Conservation (phyloP, 2,797 vertebrate species). For the Labroides dimidiatus region DNA sequence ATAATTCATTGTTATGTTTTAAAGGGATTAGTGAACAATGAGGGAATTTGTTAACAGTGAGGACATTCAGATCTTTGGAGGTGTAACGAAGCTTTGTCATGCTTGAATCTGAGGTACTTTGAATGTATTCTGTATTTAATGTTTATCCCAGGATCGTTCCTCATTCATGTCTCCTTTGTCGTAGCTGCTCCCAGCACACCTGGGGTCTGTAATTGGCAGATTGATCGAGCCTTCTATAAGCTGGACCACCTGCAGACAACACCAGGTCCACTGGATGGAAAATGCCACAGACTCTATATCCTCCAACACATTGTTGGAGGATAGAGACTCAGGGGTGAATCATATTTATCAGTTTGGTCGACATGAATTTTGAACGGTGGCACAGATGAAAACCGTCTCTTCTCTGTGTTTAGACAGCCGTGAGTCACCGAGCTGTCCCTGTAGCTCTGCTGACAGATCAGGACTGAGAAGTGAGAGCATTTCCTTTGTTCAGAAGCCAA, state of each 20-base stretch:
- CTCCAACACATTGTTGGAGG: conserved; percentile 8
- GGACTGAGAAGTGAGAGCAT: conserved; percentile 29
- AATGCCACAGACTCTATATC: no score
- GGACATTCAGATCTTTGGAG: neutral
- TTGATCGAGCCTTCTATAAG: conserved; percentile 57
- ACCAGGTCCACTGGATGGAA: conserved; percentile 35
- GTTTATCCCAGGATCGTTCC: conserved; percentile 18
- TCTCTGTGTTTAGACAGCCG: conserved; percentile 7
- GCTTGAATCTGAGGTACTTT: conserved; percentile 14
- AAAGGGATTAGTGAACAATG: conserved; percentile 10
- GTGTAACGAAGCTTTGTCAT: neutral
- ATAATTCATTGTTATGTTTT: conserved; percentile 14
- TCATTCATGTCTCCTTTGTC: conserved; percentile 31
- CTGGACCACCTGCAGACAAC: conserved; percentile 49
- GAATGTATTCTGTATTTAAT: conserved; percentile 19
- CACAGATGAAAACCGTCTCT: conserved; percentile 26
- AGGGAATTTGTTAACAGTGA: conserved; percentile 13
- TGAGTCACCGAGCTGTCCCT: conserved; percentile 49
- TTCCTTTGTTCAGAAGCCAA: conserved; percentile 37
- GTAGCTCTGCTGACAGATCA: conserved; percentile 31
- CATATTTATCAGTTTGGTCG: conserved; percentile 11
- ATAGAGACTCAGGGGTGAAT: conserved; percentile 9
- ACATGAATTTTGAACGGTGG: conserved; percentile 14
- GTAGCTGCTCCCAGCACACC: conserved; percentile 44
- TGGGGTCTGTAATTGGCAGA: conserved; percentile 58